phyloP scores from a whole-genome alignment of 2,113 vertebrate genomes.

The Hemibagrus wyckioides region DNA sequence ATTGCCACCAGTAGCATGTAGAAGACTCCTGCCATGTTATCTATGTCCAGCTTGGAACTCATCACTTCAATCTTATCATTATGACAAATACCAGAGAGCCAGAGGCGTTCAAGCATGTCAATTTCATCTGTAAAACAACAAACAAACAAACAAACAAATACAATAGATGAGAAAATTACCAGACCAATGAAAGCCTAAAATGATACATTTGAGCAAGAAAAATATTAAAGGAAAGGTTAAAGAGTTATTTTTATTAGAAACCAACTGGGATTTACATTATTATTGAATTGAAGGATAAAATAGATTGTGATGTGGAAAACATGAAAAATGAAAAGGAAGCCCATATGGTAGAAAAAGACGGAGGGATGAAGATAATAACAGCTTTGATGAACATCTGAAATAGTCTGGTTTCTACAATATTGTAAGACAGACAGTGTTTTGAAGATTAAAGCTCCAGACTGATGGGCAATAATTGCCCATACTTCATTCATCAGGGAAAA shows the following conservation, averaged over 20 bases:
- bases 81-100: slow-evolving; percentile 79
- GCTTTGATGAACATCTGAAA: slow-evolving; percentile 61
- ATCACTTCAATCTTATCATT: slow-evolving; percentile 85
- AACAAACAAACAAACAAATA: slow-evolving; percentile 41
- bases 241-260: slow-evolving; percentile 21
- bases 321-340: slow-evolving; percentile 27
- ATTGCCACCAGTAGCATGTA: slow-evolving; percentile 91
- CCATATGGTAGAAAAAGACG: slow-evolving; percentile 21
- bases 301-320: slow-evolving; percentile 9
- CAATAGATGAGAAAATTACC: slow-evolving; percentile 6
- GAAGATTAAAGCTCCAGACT: slow-evolving; percentile 63
- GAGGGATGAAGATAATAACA: slow-evolving; percentile 50
- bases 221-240: neutral
- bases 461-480: slow-evolving; percentile 49
- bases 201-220: neutral
- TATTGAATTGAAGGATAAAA: slow-evolving; percentile 35
- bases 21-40: slow-evolving; percentile 91
- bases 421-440: slow-evolving; percentile 45
- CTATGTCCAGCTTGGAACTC: slow-evolving; percentile 90
- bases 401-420: slow-evolving; percentile 45
- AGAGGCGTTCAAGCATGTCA: slow-evolving; percentile 77
- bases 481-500: slow-evolving; percentile 44
- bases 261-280: slow-evolving; percentile 20
- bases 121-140: slow-evolving; percentile 70
- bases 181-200: neutral